These are phyloP conservation scores for Apocheima hispidaria DNA, from an alignment of 2,888 invertebrate genomes.

Conservation along the genomic window DNA sequence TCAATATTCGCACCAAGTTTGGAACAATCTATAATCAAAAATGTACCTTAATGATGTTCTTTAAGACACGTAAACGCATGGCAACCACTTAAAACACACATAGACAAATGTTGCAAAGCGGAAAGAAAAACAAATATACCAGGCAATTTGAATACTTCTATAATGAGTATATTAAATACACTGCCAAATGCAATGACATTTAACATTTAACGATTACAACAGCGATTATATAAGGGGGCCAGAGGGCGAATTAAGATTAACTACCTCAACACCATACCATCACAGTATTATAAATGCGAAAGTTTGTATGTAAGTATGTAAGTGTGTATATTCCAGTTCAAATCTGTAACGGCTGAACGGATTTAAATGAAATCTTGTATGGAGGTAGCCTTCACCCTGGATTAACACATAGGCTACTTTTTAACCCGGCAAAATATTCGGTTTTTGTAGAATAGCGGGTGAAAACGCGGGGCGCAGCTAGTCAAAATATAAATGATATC, in stretches of 20 bases:
- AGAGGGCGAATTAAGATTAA: conserved; percentile 14
- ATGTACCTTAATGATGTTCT: conserved; percentile 43
- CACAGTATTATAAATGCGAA: too few relatives aligned
- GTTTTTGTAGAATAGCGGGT: too few relatives aligned
- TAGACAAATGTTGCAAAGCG: conserved; percentile 65
- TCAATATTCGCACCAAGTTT: conserved; percentile 98
- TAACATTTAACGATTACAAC: conserved; percentile 41
- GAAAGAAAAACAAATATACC: conserved; percentile 48
- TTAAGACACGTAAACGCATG: conserved; percentile 31
- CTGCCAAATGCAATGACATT: conserved; percentile 39
- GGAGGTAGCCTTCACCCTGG: too few relatives aligned
- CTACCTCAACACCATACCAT: too few relatives aligned
- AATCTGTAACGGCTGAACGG: too few relatives aligned
- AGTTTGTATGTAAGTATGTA: too few relatives aligned
- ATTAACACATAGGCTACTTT: too few relatives aligned
- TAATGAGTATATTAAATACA: conserved; percentile 39
- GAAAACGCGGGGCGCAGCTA: too few relatives aligned
- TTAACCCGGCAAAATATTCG: too few relatives aligned
- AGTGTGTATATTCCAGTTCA: too few relatives aligned
- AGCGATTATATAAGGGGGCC: conserved; percentile 31
- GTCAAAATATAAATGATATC: too few relatives aligned
- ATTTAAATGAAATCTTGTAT: too few relatives aligned
- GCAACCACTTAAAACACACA: conserved; percentile 62
- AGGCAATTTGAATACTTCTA: conserved; percentile 53
- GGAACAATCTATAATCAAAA: conserved; percentile 95